A percentile compares a stretch with the other conserved stretches of the same genome.
phyloP scores from a whole-genome alignment of 2,888 invertebrate species.

The Herminia tarsipennalis region DNA sequence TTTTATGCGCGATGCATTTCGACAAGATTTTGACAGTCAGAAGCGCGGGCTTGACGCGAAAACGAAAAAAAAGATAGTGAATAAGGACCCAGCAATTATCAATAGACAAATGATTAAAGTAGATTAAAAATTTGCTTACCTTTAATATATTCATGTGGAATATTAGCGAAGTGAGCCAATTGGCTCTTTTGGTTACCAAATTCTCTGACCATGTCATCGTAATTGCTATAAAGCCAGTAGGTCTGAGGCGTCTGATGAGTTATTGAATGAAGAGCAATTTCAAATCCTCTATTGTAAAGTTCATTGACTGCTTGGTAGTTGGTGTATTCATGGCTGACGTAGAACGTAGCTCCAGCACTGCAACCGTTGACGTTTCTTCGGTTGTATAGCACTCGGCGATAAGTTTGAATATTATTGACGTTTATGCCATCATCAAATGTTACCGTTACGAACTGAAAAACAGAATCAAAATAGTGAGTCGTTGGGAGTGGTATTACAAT shows the following conservation, averaged over 20 bases:
- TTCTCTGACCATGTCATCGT: constrained; percentile 81
- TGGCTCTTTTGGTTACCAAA: constrained; percentile 85
- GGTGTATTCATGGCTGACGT: constrained; percentile 90
- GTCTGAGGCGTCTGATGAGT: constrained; percentile 81
- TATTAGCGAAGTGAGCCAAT: constrained; percentile 81
- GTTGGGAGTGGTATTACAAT: too few relatives aligned
- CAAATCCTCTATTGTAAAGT: constrained; percentile 85
- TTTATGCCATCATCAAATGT: constrained; percentile 89
- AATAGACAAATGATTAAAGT: neutral
- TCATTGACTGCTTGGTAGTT: constrained; percentile 87
- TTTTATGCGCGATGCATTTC: too few relatives aligned
- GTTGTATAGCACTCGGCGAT: constrained; percentile 77
- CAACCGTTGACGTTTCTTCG: constrained; percentile 88
- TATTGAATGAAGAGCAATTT: constrained; percentile 90
- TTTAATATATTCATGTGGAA: constrained; percentile 69
- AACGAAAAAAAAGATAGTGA: too few relatives aligned
- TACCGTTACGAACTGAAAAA: constrained; percentile 86
- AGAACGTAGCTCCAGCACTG: constrained; percentile 88
- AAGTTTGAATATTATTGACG: constrained; percentile 81
- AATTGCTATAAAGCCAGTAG: constrained; percentile 85
- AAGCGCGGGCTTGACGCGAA: too few relatives aligned
- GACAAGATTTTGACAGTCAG: too few relatives aligned
- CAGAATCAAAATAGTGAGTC: too few relatives aligned
- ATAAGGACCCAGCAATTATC: too few relatives aligned
- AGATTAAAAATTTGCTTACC: constrained; percentile 47